Conservation (phyloP, 2,888 invertebrate genomes). For the Microchrysa polita region DNA sequence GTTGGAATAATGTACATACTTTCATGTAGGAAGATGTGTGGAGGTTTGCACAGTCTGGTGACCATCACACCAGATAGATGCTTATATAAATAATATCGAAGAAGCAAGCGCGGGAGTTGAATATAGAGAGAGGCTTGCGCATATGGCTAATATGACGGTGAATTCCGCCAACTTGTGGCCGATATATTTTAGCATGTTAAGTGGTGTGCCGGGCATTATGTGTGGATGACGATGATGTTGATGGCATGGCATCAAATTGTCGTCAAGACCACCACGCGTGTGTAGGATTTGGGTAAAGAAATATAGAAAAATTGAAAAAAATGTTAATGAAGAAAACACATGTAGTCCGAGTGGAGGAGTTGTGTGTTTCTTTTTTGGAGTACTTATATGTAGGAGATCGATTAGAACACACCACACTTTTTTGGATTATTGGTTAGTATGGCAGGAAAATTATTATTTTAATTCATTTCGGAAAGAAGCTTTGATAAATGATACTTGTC, state of each 20-base stretch:
- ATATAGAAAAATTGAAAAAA: no score
- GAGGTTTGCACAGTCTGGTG: no score
- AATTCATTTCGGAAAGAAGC: no score
- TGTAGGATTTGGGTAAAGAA: not conserved
- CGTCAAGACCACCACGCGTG: not conserved
- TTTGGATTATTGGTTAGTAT: not conserved
- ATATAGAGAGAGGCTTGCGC: conserved; percentile 50
- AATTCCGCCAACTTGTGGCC: conserved; percentile 46
- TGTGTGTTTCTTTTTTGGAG: no score
- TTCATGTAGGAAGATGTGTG: conserved; percentile 50
- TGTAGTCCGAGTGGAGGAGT: no score
- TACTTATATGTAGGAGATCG: no score
- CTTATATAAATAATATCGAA: no score
- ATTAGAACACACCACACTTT: not conserved
- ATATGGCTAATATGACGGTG: not conserved
- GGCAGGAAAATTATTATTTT: no score
- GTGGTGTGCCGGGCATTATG: not conserved
- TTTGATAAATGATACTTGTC: no score
- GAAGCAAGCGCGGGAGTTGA: conserved; percentile 25
- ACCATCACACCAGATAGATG: not conserved
- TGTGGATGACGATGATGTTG: no score
- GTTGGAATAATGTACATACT: conserved; percentile 44
- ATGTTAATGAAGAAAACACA: no score
- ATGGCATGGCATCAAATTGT: conserved; percentile 3
- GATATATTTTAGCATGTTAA: conserved; percentile 48